phyloP scores from a whole-genome alignment of 2,113 vertebrate species.

The Muscicapa adusta region DNA sequence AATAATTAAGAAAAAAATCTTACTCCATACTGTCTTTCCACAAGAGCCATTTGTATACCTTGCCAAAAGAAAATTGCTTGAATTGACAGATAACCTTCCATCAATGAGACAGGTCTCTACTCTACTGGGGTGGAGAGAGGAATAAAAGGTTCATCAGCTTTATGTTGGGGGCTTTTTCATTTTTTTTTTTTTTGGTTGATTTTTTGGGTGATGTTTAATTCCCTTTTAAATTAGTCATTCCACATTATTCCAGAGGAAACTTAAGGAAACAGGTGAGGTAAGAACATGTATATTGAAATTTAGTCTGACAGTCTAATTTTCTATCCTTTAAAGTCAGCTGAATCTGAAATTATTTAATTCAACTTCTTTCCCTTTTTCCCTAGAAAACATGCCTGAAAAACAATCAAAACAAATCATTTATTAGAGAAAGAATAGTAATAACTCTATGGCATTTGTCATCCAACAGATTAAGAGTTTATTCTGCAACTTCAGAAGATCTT shows the following conservation, averaged over 20 bases:
- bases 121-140: accelerated
- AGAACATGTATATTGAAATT: neutral
- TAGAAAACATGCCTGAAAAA: neutral
- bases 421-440: neutral
- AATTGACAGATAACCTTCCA: neutral
- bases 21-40: neutral
- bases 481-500: neutral
- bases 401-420: neutral
- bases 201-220: neutral
- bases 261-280: neutral
- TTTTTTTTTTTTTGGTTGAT: no score
- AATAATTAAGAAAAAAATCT: neutral
- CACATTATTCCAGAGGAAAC: neutral
- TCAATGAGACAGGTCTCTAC: neutral
- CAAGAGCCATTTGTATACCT: neutral
- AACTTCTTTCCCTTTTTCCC: neutral
- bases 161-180: neutral
- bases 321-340: neutral
- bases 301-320: neutral
- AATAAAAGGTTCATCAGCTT: neutral
- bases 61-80: neutral
- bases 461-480: neutral
- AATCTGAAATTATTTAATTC: neutral
- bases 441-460: neutral
- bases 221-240: neutral